Evolutionary conservation across 2,113 vertebrate species (phyloP), one percentile per base, ranked within the genome.

Genomic region (Datnioides undecimradiatus): DNA sequence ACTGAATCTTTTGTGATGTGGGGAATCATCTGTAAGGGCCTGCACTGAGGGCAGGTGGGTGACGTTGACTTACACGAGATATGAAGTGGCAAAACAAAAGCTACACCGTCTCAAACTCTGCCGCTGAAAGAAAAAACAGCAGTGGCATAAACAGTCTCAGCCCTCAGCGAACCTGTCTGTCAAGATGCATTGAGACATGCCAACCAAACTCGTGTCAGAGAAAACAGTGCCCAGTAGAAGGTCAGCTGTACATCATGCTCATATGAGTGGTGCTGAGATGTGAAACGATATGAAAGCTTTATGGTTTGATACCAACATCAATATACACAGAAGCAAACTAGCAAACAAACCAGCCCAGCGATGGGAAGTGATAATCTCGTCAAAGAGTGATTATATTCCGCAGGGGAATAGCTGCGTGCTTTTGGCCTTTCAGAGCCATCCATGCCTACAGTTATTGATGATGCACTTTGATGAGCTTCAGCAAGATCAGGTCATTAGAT

Each of bases 141-240:
- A 59, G 63, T 74, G 73, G 76, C 82, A 78, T 76, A 48, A 48
- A 59, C 63, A 40, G 52, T 43, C 72, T 86, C 60, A 58, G 79
- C 75, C 80, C 80, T 73, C 60, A 43, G 51, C 55, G 33, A 49
- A 79, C 75, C 67, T 84, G 80, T 87, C 91, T 85, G 86, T 92
- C 91, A 89, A 73, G 85, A 79, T 46, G 58, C 73, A 88, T 49
- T 79, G 84, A 88, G 63, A 86, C 78, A 72, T 77, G 72, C 43
- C 83, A 75, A 49, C 38, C 55, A 54, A 83, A 73, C 36, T 54
- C 5, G 17, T 74, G 70, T 89, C 79, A 80, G 73, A 43, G 49
- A 48, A 83, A 76, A 73, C 75, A 34, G 36, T 27, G 64, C 66
- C 74, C 31, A 1, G 41, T 13, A 78, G 78, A 87, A 91, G 84